Conservation (phyloP, 2,888 invertebrate species). For the Operophtera brumata region DNA sequence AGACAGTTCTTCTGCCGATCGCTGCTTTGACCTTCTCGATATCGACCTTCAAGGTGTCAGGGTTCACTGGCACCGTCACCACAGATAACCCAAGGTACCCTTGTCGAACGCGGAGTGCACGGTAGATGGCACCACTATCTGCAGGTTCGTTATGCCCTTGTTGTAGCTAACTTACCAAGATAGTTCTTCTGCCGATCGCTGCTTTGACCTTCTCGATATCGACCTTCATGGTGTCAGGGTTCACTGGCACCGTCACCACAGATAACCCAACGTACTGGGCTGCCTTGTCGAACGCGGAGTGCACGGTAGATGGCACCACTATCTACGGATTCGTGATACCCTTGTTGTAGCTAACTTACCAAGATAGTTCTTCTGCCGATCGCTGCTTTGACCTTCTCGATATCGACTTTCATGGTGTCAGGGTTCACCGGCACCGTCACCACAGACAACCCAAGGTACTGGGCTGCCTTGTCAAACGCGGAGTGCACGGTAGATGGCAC, state of each 20-base stretch:
- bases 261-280: conserved; percentile 91
- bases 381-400: conserved; percentile 88
- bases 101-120: conserved; percentile 99
- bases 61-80: conserved; percentile 88
- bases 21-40: conserved; percentile 88
- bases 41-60: conserved; percentile 87
- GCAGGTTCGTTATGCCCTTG: conserved; percentile 90
- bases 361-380: conserved; percentile 94
- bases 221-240: conserved; percentile 87
- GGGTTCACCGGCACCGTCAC: conserved; percentile 89
- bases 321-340: conserved; percentile 87
- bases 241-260: conserved; percentile 88
- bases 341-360: conserved; percentile 87
- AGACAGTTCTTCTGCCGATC: conserved; percentile 92
- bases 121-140: conserved; percentile 94
- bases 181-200: conserved; percentile 92
- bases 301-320: too few species aligned
- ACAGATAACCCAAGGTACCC: conserved; percentile 91
- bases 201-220: conserved; percentile 87
- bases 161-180: conserved; percentile 91
- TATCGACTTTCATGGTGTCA: conserved; percentile 87
- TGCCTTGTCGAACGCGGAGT: conserved; percentile 93
- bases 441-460: conserved; percentile 90
- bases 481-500: conserved; percentile 95
- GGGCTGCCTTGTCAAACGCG: conserved; percentile 97